phyloP scores from a whole-genome alignment of 2,888 invertebrate genomes.

The Timema cristinae region DNA sequence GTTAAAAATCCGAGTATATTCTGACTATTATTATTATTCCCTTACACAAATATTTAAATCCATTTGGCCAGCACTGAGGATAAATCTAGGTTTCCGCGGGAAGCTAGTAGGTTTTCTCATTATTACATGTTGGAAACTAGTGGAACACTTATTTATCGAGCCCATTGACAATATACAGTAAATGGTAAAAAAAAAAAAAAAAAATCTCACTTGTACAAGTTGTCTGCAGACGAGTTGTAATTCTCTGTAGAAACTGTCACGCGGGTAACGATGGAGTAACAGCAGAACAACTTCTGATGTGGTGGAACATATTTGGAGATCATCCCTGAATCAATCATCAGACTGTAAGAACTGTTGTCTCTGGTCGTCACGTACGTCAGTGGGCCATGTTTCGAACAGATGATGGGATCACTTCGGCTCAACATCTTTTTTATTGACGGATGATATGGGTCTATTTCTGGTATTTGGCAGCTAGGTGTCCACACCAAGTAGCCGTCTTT shows the following conservation, averaged over 20 bases:
- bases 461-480: conserved; percentile 60
- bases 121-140: too few relatives aligned
- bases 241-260: conserved; percentile 20
- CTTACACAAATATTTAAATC: too few relatives aligned
- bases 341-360: conserved; percentile 36
- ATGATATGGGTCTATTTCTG: conserved; percentile 52
- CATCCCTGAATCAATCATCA: conserved; percentile 40
- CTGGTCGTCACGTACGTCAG: conserved; percentile 39
- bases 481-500: conserved; percentile 50
- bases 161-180: too few relatives aligned
- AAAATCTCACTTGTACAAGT: conserved; percentile 27
- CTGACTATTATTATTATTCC: too few relatives aligned
- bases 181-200: too few relatives aligned
- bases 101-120: too few relatives aligned
- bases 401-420: conserved; percentile 50
- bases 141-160: too few relatives aligned
- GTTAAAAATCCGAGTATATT: too few relatives aligned
- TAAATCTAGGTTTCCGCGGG: too few relatives aligned
- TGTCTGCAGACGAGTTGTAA: conserved; percentile 20
- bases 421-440: conserved; percentile 53
- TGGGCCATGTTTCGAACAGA: conserved; percentile 46
- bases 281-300: conserved; percentile 36
- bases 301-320: conserved; percentile 36
- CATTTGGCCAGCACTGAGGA: too few relatives aligned
- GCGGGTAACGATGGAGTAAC: conserved; percentile 42